Evolutionary conservation across 2,888 invertebrate species (phyloP).

Genomic region (Odontothrips loti): DNA sequence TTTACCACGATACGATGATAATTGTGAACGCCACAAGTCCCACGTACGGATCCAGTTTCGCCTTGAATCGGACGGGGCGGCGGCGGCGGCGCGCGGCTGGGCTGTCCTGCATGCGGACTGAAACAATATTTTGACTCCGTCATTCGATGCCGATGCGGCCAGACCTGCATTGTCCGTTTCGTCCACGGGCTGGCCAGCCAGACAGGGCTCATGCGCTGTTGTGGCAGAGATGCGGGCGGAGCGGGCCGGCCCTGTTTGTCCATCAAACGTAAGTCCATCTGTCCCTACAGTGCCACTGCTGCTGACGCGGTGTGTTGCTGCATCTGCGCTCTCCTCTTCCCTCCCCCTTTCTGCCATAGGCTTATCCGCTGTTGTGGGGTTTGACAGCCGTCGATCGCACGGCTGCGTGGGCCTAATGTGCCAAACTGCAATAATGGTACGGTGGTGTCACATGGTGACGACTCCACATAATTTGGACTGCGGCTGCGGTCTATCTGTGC

Average conservation of each 20-base stretch:
- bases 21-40: too few species aligned
- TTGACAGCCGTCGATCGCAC: background rate
- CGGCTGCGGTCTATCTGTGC: background rate
- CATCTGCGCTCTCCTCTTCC: background rate
- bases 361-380: background rate
- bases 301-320: background rate
- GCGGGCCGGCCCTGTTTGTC: background rate
- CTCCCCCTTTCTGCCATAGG: background rate
- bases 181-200: background rate
- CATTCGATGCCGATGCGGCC: background rate
- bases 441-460: background rate
- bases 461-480: background rate
- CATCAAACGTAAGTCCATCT: slow-evolving; percentile 6
- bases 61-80: too few species aligned
- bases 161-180: background rate
- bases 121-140: slow-evolving; percentile 8
- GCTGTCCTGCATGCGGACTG: background rate
- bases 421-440: background rate
- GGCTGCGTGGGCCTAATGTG: background rate
- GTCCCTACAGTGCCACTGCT: background rate
- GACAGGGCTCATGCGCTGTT: background rate
- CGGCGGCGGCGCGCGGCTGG: too few species aligned
- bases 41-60: too few species aligned
- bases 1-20: too few species aligned
- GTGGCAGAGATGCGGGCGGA: background rate